phyloP scores from a whole-genome alignment of 2,113 vertebrate genomes.

The Chaenogobius annularis region DNA sequence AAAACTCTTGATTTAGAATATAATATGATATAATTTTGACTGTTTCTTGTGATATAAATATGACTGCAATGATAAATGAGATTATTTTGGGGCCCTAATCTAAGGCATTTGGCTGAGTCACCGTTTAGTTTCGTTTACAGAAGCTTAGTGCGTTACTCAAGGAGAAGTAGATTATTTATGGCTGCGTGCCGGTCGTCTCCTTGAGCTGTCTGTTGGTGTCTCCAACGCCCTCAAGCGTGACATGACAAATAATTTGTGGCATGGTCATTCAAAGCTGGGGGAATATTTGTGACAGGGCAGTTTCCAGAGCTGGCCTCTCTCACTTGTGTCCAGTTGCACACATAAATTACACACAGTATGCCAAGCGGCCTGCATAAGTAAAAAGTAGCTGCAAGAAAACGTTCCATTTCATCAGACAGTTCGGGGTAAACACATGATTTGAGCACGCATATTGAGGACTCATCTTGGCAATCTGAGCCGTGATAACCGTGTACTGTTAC shows the following conservation, averaged over 20 bases:
- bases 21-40: neutral
- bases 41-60: neutral
- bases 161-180: neutral
- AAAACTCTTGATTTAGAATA: neutral
- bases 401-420: conserved; percentile 3
- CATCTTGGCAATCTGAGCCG: conserved; percentile 36
- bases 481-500: conserved; percentile 52
- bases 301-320: conserved; percentile 47
- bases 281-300: conserved; percentile 42
- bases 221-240: neutral
- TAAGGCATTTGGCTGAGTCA: neutral
- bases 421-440: conserved; percentile 52
- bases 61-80: neutral
- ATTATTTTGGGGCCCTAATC: neutral
- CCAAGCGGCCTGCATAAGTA: neutral
- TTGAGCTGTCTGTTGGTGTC: conserved; percentile 3
- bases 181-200: neutral
- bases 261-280: conserved; percentile 44
- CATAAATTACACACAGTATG: neutral
- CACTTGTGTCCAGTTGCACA: conserved; percentile 51
- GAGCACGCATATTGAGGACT: conserved; percentile 24
- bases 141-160: neutral
- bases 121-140: neutral
- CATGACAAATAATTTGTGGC: conserved; percentile 5
- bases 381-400: conserved; percentile 7